Evolutionary conservation across 2,888 invertebrate species (phyloP).

Genomic region (Drosophila helvetica): DNA sequence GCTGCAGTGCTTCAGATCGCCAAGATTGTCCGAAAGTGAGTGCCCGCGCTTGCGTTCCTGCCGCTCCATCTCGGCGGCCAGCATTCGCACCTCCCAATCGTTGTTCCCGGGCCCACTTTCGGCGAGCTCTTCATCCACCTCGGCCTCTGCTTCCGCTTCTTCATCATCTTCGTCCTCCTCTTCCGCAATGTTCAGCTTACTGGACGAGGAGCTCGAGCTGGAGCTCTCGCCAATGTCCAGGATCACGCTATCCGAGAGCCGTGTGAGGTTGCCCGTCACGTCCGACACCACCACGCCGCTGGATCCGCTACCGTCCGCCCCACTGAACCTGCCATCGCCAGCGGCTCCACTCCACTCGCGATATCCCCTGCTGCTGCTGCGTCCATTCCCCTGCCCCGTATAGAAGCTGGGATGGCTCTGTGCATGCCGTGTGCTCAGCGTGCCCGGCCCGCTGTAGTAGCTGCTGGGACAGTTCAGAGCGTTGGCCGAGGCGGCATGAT

Average conservation of each 20-base stretch:
- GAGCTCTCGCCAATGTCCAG: slow-evolving; percentile 82
- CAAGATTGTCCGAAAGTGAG: slow-evolving; percentile 78
- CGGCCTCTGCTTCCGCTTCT: slow-evolving; percentile 57
- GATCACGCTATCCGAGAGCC: slow-evolving; percentile 83
- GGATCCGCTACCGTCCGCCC: slow-evolving; percentile 27
- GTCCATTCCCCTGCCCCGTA: slow-evolving; percentile 54
- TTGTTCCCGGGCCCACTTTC: slow-evolving; percentile 79
- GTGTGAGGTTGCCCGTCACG: slow-evolving; percentile 84
- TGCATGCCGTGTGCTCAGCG: slow-evolving; percentile 62
- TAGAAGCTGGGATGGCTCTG: slow-evolving; percentile 71
- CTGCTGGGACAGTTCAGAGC: slow-evolving; percentile 63
- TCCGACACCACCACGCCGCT: slow-evolving; percentile 74
- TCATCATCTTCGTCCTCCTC: slow-evolving; percentile 70
- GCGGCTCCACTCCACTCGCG: slow-evolving; percentile 59
- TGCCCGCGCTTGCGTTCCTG: slow-evolving; percentile 84
- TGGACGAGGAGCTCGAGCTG: slow-evolving; percentile 80
- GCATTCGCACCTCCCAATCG: slow-evolving; percentile 92
- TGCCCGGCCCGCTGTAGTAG: slow-evolving; percentile 65
- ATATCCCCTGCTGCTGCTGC: slow-evolving; percentile 51
- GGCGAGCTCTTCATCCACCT: slow-evolving; percentile 13
- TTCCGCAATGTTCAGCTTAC: slow-evolving; percentile 75
- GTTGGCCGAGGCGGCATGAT: slow-evolving; percentile 67
- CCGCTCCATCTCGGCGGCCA: slow-evolving; percentile 89
- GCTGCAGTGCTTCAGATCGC: slow-evolving; percentile 73
- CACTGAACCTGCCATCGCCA: slow-evolving; percentile 18